Conservation (phyloP, 2,113 vertebrate genomes). For the Papio anubis region DNA sequence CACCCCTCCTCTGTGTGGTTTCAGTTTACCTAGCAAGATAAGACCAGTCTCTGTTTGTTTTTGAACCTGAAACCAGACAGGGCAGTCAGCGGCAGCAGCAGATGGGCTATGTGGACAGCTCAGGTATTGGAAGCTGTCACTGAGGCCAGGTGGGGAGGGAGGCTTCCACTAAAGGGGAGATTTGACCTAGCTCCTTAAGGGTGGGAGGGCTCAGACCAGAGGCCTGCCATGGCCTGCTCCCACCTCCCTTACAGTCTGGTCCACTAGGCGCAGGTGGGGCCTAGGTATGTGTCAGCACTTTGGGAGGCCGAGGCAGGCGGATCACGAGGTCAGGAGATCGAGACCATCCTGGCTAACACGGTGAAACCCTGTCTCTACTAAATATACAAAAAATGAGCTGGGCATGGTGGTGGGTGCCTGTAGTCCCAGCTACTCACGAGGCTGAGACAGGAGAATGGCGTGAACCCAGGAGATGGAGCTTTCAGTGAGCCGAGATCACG, state of each 20-base stretch:
- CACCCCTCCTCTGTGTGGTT: not conserved
- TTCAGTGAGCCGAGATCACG: too few relatives aligned
- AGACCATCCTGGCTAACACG: too few relatives aligned
- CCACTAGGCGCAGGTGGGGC: not conserved
- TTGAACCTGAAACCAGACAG: not conserved
- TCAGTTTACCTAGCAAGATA: constrained; percentile 12
- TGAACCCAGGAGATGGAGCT: too few relatives aligned
- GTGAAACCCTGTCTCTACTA: too few relatives aligned
- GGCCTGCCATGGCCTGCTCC: not conserved
- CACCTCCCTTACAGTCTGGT: not conserved
- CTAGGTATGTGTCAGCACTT: not conserved
- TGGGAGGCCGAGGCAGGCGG: fast-evolving
- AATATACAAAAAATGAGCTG: too few relatives aligned
- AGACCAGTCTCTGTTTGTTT: not conserved
- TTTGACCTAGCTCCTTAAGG: not conserved
- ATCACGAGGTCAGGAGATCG: too few relatives aligned
- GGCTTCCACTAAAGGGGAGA: not conserved
- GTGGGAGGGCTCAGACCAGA: not conserved
- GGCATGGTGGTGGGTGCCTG: too few relatives aligned
- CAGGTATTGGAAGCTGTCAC: not conserved
- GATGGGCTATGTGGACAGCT: not conserved
- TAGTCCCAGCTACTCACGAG: too few relatives aligned
- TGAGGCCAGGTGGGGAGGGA: not conserved
- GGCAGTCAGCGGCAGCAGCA: not conserved
- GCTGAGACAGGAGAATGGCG: too few relatives aligned